A percentile compares a stretch with the other conserved stretches of the same genome.
Evolutionary conservation across 2,797 vertebrate genomes (phyloP).

Genomic region (Melopsittacus undulatus): DNA sequence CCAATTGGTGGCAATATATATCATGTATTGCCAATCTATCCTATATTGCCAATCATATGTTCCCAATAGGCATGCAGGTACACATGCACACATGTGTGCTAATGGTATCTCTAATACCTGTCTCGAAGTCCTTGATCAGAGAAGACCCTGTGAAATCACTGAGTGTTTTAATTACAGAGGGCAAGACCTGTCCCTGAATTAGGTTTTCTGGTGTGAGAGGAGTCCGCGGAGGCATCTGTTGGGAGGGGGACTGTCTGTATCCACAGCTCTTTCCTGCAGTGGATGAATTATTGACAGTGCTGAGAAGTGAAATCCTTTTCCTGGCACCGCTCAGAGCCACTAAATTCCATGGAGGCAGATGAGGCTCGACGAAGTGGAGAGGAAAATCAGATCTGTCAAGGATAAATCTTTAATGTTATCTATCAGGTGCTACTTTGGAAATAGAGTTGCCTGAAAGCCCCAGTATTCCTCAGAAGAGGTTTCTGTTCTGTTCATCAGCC

Average conservation of each 20-base stretch:
- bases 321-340: constrained; percentile 29
- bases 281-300: constrained; percentile 53
- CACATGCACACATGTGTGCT: neutral
- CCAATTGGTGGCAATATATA: neutral
- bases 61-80: neutral
- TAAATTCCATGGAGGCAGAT: constrained; percentile 34
- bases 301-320: constrained; percentile 53
- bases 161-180: neutral
- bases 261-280: neutral
- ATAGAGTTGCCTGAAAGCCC: neutral
- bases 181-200: neutral
- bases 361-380: constrained; percentile 24
- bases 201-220: neutral
- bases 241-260: neutral
- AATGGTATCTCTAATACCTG: neutral
- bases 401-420: constrained; percentile 50
- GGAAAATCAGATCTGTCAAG: constrained; percentile 44
- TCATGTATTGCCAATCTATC: neutral
- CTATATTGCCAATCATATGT: neutral
- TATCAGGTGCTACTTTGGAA: constrained; percentile 11
- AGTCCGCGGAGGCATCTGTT: neutral
- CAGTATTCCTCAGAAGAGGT: neutral
- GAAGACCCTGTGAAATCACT: neutral
- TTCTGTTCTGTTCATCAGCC: neutral
- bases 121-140: neutral